Evolutionary conservation across 2,797 vertebrate species (phyloP).

Genomic region (Acipenser transmontanus): DNA sequence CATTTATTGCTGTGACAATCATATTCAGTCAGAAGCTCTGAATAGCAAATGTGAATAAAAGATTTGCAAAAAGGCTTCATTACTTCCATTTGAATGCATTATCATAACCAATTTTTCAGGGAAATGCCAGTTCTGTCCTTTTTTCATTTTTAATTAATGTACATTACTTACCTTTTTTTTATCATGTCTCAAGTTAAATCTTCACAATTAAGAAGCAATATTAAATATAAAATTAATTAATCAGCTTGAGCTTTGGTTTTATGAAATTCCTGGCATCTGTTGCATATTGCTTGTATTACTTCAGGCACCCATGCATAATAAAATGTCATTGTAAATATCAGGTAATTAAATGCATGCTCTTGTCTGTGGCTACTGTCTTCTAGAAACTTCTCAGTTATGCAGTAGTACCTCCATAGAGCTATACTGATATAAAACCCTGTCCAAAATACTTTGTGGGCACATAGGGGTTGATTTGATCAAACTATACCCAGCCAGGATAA

Average conservation of each 20-base stretch:
- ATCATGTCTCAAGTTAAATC: not conserved
- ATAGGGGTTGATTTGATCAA: too few species aligned
- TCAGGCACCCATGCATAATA: not conserved
- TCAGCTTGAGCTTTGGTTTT: not conserved
- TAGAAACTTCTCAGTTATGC: too few species aligned
- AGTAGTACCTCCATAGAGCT: too few species aligned
- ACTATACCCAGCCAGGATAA: too few species aligned
- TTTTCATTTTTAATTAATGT: not conserved
- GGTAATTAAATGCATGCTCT: not conserved
- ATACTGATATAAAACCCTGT: too few species aligned
- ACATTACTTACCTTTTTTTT: not conserved
- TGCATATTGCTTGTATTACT: not conserved
- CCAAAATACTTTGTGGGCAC: too few species aligned
- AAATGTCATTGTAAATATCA: not conserved
- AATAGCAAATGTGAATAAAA: conserved; percentile 27
- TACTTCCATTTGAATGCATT: conserved; percentile 24
- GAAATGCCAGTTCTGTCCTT: not conserved
- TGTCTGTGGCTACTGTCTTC: not conserved
- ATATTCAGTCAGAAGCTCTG: not conserved
- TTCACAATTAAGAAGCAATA: not conserved
- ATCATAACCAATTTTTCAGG: conserved; percentile 7
- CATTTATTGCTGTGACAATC: not conserved
- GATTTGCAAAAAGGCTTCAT: conserved; percentile 15
- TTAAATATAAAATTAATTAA: conserved; percentile 1
- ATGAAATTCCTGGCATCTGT: not conserved